These are phyloP conservation scores for Dryobates pubescens DNA, from an alignment of 2,797 vertebrate genomes.

Conservation along the genomic window DNA sequence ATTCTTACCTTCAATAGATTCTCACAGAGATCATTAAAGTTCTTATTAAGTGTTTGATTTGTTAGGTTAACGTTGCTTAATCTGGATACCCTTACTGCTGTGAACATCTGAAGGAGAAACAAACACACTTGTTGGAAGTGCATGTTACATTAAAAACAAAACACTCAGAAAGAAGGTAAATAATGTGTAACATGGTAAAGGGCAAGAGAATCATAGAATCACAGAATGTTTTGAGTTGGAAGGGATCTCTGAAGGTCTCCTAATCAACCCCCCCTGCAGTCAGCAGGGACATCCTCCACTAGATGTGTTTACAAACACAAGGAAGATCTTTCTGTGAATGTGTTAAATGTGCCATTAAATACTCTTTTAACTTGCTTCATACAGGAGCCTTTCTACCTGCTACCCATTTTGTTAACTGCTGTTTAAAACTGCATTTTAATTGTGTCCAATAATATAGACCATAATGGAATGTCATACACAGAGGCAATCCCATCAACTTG, in stretches of 20 bases:
- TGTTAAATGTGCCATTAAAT: neutral
- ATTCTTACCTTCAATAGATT: constrained; percentile 92
- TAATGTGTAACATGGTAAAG: neutral
- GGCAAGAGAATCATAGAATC: no score
- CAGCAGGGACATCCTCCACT: no score
- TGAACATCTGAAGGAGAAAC: constrained; percentile 90
- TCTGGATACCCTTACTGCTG: constrained; percentile 93
- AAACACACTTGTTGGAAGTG: neutral
- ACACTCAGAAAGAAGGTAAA: neutral
- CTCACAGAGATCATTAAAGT: constrained; percentile 97
- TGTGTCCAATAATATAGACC: neutral
- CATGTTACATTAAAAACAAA: neutral
- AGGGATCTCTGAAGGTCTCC: no score
- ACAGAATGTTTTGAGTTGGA: no score
- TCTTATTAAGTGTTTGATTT: constrained; percentile 96
- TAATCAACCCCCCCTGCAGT: no score
- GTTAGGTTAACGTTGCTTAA: constrained; percentile 91
- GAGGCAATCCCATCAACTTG: neutral
- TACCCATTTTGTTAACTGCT: neutral
- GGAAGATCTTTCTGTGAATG: neutral
- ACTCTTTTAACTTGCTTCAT: neutral
- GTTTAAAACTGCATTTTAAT: neutral
- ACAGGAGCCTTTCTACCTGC: neutral
- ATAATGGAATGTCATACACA: neutral
- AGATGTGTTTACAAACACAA: neutral